A percentile compares a stretch with the other conserved stretches of the same genome.
Evolutionary conservation across 2,113 vertebrate genomes (phyloP).

Genomic region (Climacteris rufus): DNA sequence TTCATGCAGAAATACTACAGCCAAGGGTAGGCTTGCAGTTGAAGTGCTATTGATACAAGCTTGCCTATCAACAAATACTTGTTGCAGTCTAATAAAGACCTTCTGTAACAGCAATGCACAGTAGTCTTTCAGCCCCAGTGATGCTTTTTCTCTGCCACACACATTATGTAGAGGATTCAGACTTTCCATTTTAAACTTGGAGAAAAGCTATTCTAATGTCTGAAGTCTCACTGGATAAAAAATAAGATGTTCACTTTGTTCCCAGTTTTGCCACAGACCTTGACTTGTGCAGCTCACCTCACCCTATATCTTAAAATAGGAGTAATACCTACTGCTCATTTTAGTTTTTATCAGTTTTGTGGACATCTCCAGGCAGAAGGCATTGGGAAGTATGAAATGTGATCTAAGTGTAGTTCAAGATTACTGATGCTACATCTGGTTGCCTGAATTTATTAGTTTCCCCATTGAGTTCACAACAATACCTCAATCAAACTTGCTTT

Average conservation of each 20-base stretch:
- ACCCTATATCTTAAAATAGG: not conserved
- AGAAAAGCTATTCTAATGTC: not conserved
- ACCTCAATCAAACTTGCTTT: not conserved
- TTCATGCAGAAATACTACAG: not conserved
- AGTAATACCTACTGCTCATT: not conserved
- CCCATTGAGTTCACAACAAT: not conserved
- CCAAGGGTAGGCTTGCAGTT: not conserved
- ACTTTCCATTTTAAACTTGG: not conserved
- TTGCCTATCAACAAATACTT: not conserved
- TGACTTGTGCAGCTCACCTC: not conserved
- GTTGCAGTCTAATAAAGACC: not conserved
- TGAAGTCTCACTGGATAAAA: not conserved
- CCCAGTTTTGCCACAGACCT: not conserved
- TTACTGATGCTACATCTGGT: not conserved
- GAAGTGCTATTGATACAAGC: not conserved
- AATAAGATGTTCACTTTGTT: not conserved
- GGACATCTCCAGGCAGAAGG: not conserved
- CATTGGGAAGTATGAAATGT: not conserved
- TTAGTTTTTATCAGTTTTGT: not conserved
- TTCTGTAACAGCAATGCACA: not conserved
- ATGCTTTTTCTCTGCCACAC: not conserved
- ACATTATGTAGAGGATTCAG: not conserved
- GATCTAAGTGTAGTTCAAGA: not conserved
- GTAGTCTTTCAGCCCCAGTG: not conserved
- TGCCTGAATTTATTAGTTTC: not conserved